phyloP scores from a whole-genome alignment of 2,113 vertebrate genomes.

The Cromileptes altivelis region DNA sequence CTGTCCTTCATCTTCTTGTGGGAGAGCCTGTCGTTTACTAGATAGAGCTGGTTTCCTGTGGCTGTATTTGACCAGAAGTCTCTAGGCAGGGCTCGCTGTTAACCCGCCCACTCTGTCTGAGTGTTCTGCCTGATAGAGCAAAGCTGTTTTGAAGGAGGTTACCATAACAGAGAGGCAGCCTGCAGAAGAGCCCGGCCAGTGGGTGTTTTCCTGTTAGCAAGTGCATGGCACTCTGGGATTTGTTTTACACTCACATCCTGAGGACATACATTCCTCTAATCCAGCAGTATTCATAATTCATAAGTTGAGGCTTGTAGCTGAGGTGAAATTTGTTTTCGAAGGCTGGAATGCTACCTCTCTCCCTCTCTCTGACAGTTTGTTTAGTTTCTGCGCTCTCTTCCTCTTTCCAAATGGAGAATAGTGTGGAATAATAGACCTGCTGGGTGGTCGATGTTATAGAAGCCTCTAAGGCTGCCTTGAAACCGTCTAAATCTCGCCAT shows the following conservation, averaged over 20 bases:
- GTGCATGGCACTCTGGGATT: conserved; percentile 54
- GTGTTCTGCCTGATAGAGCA: conserved; percentile 63
- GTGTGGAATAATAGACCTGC: conserved; percentile 15
- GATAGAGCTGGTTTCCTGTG: conserved; percentile 71
- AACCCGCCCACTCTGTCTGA: conserved; percentile 64
- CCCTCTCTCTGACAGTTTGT: conserved; percentile 51
- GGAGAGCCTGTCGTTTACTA: conserved; percentile 60
- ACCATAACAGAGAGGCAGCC: conserved; percentile 76
- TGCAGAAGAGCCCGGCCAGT: conserved; percentile 41
- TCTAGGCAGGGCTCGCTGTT: conserved; percentile 38
- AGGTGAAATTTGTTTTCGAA: conserved; percentile 61
- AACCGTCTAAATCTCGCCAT: conserved; percentile 6
- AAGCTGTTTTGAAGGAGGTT: conserved; percentile 76
- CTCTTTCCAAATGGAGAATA: conserved; percentile 39
- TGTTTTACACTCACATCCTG: conserved; percentile 19
- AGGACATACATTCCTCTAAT: conserved; percentile 10
- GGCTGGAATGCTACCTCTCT: conserved; percentile 31
- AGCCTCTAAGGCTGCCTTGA: conserved; percentile 13
- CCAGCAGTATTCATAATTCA: conserved; percentile 21
- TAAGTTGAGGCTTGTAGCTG: conserved; percentile 51
- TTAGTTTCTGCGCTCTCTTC: conserved; percentile 34
- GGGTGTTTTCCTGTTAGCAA: conserved; percentile 70
- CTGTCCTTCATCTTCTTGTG: conserved; percentile 62
- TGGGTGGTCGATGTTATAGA: conserved; percentile 40
- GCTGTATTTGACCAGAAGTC: conserved; percentile 47